A percentile compares a stretch with the other conserved stretches of the same genome.
Conservation (phyloP, 2,113 vertebrate species). For the Odontesthes bonariensis region DNA sequence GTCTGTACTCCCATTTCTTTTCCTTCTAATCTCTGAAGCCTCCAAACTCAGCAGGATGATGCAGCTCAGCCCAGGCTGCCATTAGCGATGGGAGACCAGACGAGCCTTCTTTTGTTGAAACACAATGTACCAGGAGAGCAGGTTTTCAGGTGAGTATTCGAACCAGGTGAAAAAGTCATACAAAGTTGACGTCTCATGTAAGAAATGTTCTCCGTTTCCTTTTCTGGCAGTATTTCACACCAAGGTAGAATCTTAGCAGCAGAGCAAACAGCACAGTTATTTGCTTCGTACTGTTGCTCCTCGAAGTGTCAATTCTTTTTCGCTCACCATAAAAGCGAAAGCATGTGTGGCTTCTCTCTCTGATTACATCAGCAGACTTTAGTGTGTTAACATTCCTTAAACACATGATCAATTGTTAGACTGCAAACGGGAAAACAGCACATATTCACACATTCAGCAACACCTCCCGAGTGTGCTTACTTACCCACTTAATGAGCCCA, state of each 20-base stretch:
- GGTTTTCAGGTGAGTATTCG: no score
- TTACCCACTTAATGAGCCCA: constrained; percentile 32
- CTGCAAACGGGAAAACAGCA: constrained; percentile 22
- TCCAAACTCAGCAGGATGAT: constrained; percentile 24
- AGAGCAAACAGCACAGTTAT: background rate
- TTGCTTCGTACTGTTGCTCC: background rate
- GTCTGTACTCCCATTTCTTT: background rate
- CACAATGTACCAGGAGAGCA: no score
- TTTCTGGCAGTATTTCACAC: background rate
- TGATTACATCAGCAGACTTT: constrained; percentile 5
- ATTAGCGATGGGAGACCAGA: constrained; percentile 21
- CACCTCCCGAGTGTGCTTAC: constrained; percentile 34
- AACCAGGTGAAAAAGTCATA: background rate
- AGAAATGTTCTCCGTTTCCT: background rate
- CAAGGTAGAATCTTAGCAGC: background rate
- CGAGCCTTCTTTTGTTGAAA: background rate
- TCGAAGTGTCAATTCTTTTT: no score
- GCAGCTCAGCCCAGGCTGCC: constrained; percentile 20
- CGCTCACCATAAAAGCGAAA: background rate
- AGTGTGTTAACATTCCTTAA: constrained; percentile 12
- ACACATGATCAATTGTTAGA: constrained; percentile 33
- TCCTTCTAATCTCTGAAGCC: background rate
- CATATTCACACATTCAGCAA: constrained; percentile 57
- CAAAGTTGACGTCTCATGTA: background rate
- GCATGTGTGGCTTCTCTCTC: constrained; percentile 14